A percentile compares a stretch with the other conserved stretches of the same genome.
Conservation (phyloP, 2,797 vertebrate genomes). For the Apogon hyalosoma region DNA sequence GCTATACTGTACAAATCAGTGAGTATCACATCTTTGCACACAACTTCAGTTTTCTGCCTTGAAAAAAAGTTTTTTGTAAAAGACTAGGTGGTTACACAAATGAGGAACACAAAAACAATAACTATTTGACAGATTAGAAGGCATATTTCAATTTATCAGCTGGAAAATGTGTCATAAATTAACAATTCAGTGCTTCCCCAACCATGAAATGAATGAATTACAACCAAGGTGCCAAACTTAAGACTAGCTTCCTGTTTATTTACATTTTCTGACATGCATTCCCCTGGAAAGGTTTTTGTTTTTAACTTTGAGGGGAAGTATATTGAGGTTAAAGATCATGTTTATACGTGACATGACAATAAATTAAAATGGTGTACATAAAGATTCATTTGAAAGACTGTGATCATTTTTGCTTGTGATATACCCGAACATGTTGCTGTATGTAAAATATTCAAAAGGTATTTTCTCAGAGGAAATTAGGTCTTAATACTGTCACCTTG, state of each 20-base stretch:
- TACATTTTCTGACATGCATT: too few relatives aligned
- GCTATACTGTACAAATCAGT: too few relatives aligned
- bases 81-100: not conserved
- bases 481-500: conserved; percentile 5
- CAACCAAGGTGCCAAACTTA: not conserved
- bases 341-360: too few relatives aligned
- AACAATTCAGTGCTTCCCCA: too few relatives aligned
- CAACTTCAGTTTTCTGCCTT: not conserved
- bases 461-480: conserved; percentile 3
- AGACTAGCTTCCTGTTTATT: too few relatives aligned
- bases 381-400: not conserved
- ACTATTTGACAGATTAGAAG: too few relatives aligned
- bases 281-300: too few relatives aligned
- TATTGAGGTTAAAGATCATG: too few relatives aligned
- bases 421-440: not conserved
- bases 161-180: not conserved
- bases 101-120: too few relatives aligned
- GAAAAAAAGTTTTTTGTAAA: not conserved
- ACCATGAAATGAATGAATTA: not conserved
- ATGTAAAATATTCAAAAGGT: not conserved
- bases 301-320: too few relatives aligned
- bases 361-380: too few relatives aligned
- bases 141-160: not conserved
- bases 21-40: not conserved
- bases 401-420: not conserved